Base-by-base conservation (phyloP, 1,140 invertebrate species). In the Anastrepha obliqua region DNA sequence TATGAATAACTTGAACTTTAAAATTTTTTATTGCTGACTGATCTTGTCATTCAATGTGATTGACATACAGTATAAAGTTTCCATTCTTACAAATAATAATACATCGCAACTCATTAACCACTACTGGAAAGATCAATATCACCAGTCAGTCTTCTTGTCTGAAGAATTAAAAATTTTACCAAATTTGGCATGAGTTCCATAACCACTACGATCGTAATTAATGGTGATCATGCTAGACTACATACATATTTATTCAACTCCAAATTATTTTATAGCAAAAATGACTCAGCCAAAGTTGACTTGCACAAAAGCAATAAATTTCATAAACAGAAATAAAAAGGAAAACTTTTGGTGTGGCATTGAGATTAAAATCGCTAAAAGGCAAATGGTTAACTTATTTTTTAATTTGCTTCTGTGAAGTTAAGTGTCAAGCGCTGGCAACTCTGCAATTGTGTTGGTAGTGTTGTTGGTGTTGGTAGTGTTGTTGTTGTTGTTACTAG, bases 271-370 rank as follows among this genome's bases (percentile, higher is more conserved):
- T 55, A 74, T 4, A 44, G 1, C 51, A 29, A n/a, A 51, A 55
- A 29, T 58, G 51, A 29, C 17, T 81, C 47, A 55, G 42, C n/a
- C 11, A 74, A 3, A 39, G 67, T 11, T 74, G 67, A 17, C 39
- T 81, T 29, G 44, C 9, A 55, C 51, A 11, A 55, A 8, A 51
- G 44, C 47, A 81, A 81, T 55, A 55, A 81, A 58, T 20, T 81
- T 81, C 42, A 55, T 81, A 51, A 58, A 29, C 29, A 29, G 29
- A 29, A 81, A 81, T 55, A 47, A 55, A 44, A 74, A 47, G 17
- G 47, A 70, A 47, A 81, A n/a, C 47, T 81, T 81, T 81, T 81
- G 74, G 44, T n/a, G 44, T 81, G 74, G 74, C 47, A 81, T 81
- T 81, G 74, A 58, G 74, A 81, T 81, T 58, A 51, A 81, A 55